Evolutionary conservation across 2,113 vertebrate genomes (phyloP), one percentile per base, ranked within the genome.

Genomic region (Cisticola juncidis): DNA sequence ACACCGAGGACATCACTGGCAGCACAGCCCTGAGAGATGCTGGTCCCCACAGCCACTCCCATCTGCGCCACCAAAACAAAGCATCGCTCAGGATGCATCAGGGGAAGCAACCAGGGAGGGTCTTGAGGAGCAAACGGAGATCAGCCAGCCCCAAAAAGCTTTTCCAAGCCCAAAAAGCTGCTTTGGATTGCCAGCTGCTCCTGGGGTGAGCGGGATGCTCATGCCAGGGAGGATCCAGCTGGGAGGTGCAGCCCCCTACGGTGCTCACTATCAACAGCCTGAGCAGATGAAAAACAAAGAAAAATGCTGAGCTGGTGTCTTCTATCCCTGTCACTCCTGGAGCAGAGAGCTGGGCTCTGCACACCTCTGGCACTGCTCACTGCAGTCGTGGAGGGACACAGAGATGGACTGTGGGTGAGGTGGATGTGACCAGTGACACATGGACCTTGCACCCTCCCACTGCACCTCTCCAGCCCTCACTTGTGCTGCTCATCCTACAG

Each of bases 261-360:
- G 62, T 54, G 79, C 90, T 92, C 9, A 42, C 80, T 54, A 29
- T 44, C 64, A 95, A 93, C 92, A 92, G 80, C 82, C 85, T 12
- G 9, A 88, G 95, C 82, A 90, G 68, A 92, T 53, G 82, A 90
- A 94, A 97, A 95, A 96, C 96, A 97, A 96, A 97, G 96, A 47
- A 94, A 97, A 97, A 66, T 12, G 96, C 95, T 95, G 96, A 97
- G 95, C 79, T 96, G 71, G 96, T 94, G 94, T 72, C 94, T 95
- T 94, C 76, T 71, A 66, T 92, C 76, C 48, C 88, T 44, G 87
- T 42, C 23, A 1, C 79, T 97, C 82, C 88, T 56, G 64, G 86
- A 92, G 61, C 66, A 78, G 73, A 38, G 81, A 90, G 61, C 56
- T 4, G 0, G 51, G 90, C 78, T 87, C 61, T 20, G 2, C 76